Evolutionary conservation across 53 echinoderm and acorn worm species (phyloP).

Genomic region (Arbacia lixula): DNA sequence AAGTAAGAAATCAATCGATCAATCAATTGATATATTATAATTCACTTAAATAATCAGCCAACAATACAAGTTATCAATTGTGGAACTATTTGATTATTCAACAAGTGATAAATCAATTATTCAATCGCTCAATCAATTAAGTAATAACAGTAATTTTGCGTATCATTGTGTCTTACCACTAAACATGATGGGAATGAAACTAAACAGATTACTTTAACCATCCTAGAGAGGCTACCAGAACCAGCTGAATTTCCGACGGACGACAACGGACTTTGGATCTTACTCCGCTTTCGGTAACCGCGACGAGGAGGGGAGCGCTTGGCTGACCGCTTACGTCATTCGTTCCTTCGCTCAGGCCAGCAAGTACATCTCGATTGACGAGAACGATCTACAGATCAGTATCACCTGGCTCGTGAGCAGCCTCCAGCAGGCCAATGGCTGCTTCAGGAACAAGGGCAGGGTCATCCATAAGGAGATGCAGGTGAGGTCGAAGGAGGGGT

Average conservation of each 20-base stretch:
- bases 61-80: too few species aligned
- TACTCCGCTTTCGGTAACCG: constrained; percentile 83
- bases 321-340: constrained; percentile 89
- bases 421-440: constrained; percentile 62
- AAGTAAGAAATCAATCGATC: too few species aligned
- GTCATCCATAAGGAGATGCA: constrained; percentile 83
- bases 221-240: constrained; percentile 77
- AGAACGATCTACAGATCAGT: constrained; percentile 50
- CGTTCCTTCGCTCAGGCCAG: constrained; percentile 74
- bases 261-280: constrained; percentile 16
- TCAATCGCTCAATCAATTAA: too few species aligned
- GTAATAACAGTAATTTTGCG: too few species aligned
- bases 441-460: constrained; percentile 58
- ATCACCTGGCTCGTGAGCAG: constrained; percentile 58
- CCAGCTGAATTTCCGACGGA: constrained; percentile 67
- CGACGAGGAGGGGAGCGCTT: constrained; percentile 76
- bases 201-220: too few species aligned
- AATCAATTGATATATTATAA: too few species aligned
- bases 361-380: constrained; percentile 67
- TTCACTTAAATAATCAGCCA: too few species aligned
- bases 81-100: too few species aligned
- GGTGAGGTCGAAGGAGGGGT: constrained; percentile 17
- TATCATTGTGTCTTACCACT: too few species aligned
- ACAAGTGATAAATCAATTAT: too few species aligned
- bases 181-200: too few species aligned